Conservation (phyloP, 2,888 invertebrate species). For the Drosophila setosimentum region DNA sequence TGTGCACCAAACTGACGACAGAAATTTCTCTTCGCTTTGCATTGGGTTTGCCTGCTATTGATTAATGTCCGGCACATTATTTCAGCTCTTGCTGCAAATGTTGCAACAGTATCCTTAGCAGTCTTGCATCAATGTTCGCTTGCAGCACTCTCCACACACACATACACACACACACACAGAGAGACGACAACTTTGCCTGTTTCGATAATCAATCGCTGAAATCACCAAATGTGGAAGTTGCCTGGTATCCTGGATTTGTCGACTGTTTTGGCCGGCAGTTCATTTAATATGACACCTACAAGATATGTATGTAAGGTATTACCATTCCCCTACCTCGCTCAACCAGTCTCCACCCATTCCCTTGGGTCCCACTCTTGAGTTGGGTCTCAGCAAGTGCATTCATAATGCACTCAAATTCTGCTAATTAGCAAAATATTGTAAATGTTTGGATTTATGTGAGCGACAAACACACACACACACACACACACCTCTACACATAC, state of each 20-base stretch:
- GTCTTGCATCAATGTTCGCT: not conserved
- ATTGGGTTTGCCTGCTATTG: slow-evolving; percentile 19
- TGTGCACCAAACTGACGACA: slow-evolving; percentile 9
- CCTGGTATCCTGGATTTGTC: slow-evolving; percentile 30
- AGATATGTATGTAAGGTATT: slow-evolving; percentile 28
- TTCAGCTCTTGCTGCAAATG: slow-evolving; percentile 21
- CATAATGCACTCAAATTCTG: slow-evolving; percentile 79
- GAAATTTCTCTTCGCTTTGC: slow-evolving; percentile 1
- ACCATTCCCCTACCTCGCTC: not conserved
- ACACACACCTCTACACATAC: slow-evolving; percentile 4
- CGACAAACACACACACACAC: slow-evolving; percentile 20
- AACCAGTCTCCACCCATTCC: not conserved
- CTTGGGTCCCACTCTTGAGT: not conserved
- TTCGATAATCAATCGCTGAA: slow-evolving; percentile 54
- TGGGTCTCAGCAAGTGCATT: slow-evolving; percentile 57
- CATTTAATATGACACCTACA: slow-evolving; percentile 73
- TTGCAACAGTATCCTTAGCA: slow-evolving; percentile 40
- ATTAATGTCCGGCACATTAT: slow-evolving; percentile 46
- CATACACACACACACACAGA: too few relatives aligned
- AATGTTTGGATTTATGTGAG: slow-evolving; percentile 65
- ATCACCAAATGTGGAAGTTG: slow-evolving; percentile 41
- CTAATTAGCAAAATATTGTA: slow-evolving; percentile 79
- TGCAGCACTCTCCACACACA: not conserved
- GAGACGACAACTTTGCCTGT: not conserved
- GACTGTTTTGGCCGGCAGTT: slow-evolving; percentile 52